Base-by-base conservation (phyloP, 92 coral and sea anemone species). In the Actinostola sp. region DNA sequence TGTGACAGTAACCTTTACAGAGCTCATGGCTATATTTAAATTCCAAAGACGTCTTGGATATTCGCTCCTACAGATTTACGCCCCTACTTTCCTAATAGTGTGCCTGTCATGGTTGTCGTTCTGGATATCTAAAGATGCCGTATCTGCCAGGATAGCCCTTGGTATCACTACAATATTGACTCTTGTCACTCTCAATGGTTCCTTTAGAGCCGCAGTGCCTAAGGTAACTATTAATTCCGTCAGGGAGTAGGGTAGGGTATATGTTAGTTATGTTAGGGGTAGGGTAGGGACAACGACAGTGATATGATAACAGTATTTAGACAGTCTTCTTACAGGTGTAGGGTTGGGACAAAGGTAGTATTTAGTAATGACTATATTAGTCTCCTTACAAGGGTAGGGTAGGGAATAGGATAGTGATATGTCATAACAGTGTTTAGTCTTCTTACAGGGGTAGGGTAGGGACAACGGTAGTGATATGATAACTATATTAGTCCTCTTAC, bases 121-220 rank as follows among this genome's bases (percentile, higher is more conserved):
- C 67, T 88, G 93, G 93, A 70, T 88, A 23, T 70, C 86, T 41
- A 80, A 84, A 36, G 86, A 88, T 55, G 86, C 93, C 10, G 78
- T 88, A 21, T 81, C 93, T 9, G 93, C 93, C 10, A 78, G 93
- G 8, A 62, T 88, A 2, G 89, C 89, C 25, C 49, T 88, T 2
- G 93, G 83, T 7, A 80, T 84, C 20, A 88, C 93, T 15, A 88
- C 93, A 16, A 77, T 88, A 3, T 60, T 88, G 43, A 88, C 93
- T 0, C 79, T 88, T 50, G 89, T 84, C 32, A 88, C 93, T 7
- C 78, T 88, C 14, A 88, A 62, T 56, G 93, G 83, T 3, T 88
- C 93, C 12, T 79, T 84, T 38, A 72, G 93, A 58, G 29, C 73
- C 2, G 61, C 93, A 19, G 93, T 88, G 3, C 93, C 93, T 3